A percentile compares a stretch with the other conserved stretches of the same genome.
These are phyloP conservation scores for Hypanus sabinus DNA, from an alignment of 2,113 vertebrate species.

Conservation along the genomic window DNA sequence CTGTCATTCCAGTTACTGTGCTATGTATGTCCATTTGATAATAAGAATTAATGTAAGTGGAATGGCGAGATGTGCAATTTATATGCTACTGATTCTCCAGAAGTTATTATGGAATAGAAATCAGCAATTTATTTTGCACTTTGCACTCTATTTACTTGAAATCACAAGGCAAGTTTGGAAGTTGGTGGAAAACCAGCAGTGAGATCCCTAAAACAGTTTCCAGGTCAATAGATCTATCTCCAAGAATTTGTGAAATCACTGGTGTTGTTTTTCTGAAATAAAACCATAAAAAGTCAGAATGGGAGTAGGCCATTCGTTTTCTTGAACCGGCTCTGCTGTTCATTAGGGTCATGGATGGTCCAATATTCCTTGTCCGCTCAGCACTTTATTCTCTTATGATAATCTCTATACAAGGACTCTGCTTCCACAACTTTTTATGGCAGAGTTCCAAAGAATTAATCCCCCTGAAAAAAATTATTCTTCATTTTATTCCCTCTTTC, in stretches of 20 bases:
- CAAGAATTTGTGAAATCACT: not conserved
- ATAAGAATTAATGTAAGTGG: not conserved
- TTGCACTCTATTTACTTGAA: not conserved
- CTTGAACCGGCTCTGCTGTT: no score
- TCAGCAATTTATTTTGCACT: not conserved
- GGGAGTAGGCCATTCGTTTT: no score
- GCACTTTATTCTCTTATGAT: no score
- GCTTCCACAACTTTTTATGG: no score
- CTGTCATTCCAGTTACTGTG: not conserved
- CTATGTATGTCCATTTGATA: not conserved
- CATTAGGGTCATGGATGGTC: no score
- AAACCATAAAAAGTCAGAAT: no score
- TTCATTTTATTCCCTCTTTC: no score
- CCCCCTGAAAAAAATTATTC: no score
- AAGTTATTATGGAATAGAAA: not conserved
- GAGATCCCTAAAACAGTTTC: not conserved
- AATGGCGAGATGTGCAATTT: not conserved
- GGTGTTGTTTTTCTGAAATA: not conserved
- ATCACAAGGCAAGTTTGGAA: not conserved
- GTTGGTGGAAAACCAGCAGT: not conserved
- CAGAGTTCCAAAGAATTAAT: no score
- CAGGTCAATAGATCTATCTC: not conserved
- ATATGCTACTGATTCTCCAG: not conserved
- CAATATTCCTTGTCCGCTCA: no score
- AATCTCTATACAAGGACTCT: no score